phyloP scores from a whole-genome alignment of 2,797 vertebrate genomes.

The Syncerus caffer region DNA sequence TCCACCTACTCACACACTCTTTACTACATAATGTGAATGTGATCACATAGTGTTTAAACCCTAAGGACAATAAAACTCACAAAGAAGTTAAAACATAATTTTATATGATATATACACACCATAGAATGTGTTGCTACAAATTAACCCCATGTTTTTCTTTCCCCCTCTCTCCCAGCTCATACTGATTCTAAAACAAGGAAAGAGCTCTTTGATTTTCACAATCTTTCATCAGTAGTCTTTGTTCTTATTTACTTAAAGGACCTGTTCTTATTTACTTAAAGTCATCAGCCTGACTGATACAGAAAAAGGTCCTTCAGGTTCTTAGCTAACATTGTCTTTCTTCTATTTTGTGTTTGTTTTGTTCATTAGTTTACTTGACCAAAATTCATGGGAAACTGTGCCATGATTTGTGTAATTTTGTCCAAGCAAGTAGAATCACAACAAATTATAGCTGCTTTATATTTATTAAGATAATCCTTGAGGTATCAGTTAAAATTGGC shows the following conservation, averaged over 20 bases:
- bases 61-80: slow-evolving; percentile 51
- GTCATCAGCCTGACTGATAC: background rate
- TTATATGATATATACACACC: background rate
- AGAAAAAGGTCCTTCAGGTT: background rate
- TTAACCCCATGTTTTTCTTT: background rate
- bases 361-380: background rate
- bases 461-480: background rate
- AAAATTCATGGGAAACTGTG: slow-evolving; percentile 18
- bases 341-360: background rate
- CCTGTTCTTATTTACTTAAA: background rate
- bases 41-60: slow-evolving; percentile 51
- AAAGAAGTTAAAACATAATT: slow-evolving; percentile 46
- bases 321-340: background rate
- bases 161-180: background rate
- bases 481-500: background rate
- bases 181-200: background rate
- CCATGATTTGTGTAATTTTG: background rate
- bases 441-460: background rate
- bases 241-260: background rate
- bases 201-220: slow-evolving; percentile 1
- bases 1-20: slow-evolving; percentile 35
- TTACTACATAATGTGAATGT: slow-evolving; percentile 53
- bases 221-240: background rate
- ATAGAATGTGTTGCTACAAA: slow-evolving; percentile 31
- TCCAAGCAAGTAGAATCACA: background rate